A percentile compares a stretch with the other conserved stretches of the same genome.
These are phyloP conservation scores for Caloenas nicobarica DNA, from an alignment of 2,113 vertebrate species.

Conservation along the genomic window DNA sequence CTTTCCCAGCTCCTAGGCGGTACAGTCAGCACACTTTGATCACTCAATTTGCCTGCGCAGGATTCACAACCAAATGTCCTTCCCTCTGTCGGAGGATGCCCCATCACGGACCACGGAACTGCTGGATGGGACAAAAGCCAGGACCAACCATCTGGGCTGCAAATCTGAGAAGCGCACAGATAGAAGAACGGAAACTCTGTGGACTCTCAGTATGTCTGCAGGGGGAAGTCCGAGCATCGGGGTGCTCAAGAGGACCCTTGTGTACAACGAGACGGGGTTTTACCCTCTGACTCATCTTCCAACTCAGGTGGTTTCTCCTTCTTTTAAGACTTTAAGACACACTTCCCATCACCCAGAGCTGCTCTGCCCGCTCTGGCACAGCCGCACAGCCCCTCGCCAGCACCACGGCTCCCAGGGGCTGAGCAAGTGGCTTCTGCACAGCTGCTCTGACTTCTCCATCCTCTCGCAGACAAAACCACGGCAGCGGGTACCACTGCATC, in stretches of 20 bases:
- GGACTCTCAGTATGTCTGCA: constrained; percentile 11
- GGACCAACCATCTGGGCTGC: not conserved
- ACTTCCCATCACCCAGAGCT: not conserved
- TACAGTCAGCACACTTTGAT: accelerated
- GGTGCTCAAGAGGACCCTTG: not conserved
- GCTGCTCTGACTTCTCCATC: not conserved
- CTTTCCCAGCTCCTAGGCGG: not conserved
- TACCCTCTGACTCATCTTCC: constrained; percentile 53
- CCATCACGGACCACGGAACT: not conserved
- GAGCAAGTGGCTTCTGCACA: not conserved
- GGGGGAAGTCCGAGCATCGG: constrained; percentile 21
- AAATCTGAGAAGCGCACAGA: not conserved
- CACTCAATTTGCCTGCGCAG: not conserved
- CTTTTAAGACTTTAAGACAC: not conserved
- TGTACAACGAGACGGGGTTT: not conserved
- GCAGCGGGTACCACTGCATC: not conserved
- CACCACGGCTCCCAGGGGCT: accelerated
- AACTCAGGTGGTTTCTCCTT: not conserved
- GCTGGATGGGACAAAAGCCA: not conserved
- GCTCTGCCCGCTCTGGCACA: not conserved
- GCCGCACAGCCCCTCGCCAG: not conserved
- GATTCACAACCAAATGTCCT: not conserved
- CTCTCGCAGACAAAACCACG: not conserved
- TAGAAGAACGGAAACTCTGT: not conserved
- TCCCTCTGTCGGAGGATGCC: not conserved